Base-by-base conservation (phyloP, 2,113 vertebrate genomes). In the Carassius gibelio region DNA sequence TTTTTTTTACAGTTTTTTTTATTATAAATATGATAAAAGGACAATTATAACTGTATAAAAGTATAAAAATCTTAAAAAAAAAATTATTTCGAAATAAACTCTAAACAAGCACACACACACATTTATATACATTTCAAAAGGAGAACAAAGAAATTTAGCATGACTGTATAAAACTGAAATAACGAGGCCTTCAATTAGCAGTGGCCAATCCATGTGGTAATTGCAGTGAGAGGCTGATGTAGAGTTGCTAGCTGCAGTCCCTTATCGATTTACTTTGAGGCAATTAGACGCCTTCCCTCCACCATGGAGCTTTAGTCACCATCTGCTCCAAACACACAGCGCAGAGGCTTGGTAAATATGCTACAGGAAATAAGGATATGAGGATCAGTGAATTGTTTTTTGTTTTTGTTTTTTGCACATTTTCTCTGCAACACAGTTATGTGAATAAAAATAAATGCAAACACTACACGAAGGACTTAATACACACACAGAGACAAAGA, bases 251-350 rank as follows among this genome's bases (percentile, higher is more conserved):
- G 75, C 88, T 90, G 86, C 88, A 48, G 77, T 90, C 91, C 88
- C 83, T 83, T 93, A 94, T 94, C 86, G 92, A 94, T 94, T 94
- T 93, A 91, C 90, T 90, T 30, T 91, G 92, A 93, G 93, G 90
- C 93, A 94, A 94, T 95, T 94, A 94, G 92, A 89, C 88, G 89
- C 84, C 30, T 92, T 94, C 92, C 88, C 86, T 91, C 88, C 82
- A 88, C 90, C 87, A 90, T 85, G 88, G 89, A 90, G 91, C 83
- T 84, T 88, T 89, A 88, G 88, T 92, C 88, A 89, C 91, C 92
- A 93, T 93, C 93, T 94, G 93, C 90, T 87, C 84, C 85, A 84
- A 90, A 74, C 84, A 83, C 83, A 64, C 85, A 87, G 84, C 89
- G 77, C 82, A 83, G 86, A 77, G 50, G 72, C 81, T 76, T 8